Conservation (phyloP, 2,888 invertebrate genomes). For the Chrysina gloriosa region DNA sequence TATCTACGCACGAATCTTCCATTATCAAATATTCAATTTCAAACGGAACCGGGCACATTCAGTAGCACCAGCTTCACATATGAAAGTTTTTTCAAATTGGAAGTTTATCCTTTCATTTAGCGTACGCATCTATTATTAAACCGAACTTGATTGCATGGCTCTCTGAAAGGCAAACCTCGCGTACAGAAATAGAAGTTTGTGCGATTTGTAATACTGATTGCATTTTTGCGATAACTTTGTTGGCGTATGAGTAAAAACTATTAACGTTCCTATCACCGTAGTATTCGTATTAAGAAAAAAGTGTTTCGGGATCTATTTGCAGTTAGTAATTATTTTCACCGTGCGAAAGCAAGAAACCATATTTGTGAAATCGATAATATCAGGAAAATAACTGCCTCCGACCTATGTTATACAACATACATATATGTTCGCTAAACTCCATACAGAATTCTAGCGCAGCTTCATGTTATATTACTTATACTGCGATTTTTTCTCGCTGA, state of each 20-base stretch:
- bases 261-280: not conserved
- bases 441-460: too few species aligned
- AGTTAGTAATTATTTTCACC: not conserved
- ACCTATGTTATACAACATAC: too few species aligned
- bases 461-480: too few species aligned
- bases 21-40: slow-evolving; percentile 53
- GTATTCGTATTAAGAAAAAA: too few species aligned
- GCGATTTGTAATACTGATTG: slow-evolving; percentile 5
- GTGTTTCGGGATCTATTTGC: too few species aligned
- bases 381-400: too few species aligned
- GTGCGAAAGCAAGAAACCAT: not conserved
- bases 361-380: too few species aligned
- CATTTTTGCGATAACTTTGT: not conserved
- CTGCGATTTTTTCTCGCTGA: too few species aligned
- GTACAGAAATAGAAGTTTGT: not conserved
- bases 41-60: slow-evolving; percentile 46
- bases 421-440: too few species aligned
- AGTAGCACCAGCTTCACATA: slow-evolving; percentile 41
- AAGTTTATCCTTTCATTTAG: slow-evolving; percentile 49
- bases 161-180: not conserved
- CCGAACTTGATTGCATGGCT: slow-evolving; percentile 45
- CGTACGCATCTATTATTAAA: slow-evolving; percentile 49
- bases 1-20: slow-evolving; percentile 46
- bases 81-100: slow-evolving; percentile 46
- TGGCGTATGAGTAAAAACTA: not conserved